A percentile compares a stretch with the other conserved stretches of the same genome.
Evolutionary conservation across 2,113 vertebrate species (phyloP).

Genomic region (Crypturellus undulatus): DNA sequence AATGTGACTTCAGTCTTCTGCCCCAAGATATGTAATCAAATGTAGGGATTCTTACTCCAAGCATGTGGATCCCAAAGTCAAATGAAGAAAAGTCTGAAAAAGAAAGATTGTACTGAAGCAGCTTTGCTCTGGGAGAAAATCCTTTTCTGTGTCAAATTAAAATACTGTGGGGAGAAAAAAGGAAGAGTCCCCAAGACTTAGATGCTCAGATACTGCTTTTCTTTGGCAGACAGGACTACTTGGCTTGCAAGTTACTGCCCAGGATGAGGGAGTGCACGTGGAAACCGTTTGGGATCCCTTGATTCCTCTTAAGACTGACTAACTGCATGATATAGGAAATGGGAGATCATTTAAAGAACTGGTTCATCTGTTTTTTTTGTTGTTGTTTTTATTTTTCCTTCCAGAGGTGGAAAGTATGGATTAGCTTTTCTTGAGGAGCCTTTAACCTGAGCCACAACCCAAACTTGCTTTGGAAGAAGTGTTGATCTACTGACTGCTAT

Average conservation of each 20-base stretch:
- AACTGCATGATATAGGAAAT: background rate
- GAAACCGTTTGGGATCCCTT: background rate
- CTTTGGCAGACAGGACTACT: background rate
- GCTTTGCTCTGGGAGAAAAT: background rate
- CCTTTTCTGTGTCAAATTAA: background rate
- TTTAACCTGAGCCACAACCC: conserved; percentile 22
- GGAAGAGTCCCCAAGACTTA: background rate
- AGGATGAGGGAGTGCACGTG: accelerated
- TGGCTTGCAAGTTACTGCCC: background rate
- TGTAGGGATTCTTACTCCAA: background rate
- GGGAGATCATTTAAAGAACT: background rate
- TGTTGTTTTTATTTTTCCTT: background rate
- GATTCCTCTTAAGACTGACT: background rate
- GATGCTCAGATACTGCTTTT: background rate
- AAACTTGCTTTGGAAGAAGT: conserved; percentile 19
- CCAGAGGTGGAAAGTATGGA: background rate
- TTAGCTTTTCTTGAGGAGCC: conserved; percentile 3
- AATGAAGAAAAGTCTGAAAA: conserved; percentile 4
- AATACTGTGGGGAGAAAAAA: background rate
- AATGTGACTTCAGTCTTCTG: conserved; percentile 41
- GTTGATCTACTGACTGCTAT: conserved; percentile 16
- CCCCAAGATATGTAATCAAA: conserved; percentile 10
- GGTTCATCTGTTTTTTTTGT: background rate
- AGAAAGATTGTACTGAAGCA: background rate
- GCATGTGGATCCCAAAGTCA: background rate